Evolutionary conservation across 2,113 vertebrate genomes (phyloP).

Genomic region (Nycticebus coucang): DNA sequence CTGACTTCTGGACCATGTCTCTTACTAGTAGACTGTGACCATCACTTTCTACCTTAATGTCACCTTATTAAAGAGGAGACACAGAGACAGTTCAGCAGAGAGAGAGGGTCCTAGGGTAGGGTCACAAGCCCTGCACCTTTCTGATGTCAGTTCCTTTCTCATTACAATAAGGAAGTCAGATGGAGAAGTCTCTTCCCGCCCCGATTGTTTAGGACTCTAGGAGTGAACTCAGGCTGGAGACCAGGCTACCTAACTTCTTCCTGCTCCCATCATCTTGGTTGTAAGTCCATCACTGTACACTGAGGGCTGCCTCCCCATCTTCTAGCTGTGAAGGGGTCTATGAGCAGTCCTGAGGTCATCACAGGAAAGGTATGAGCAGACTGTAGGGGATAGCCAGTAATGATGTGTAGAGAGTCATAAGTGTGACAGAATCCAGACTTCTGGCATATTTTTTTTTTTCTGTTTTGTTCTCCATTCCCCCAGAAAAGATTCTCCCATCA

Average conservation of each 20-base stretch:
- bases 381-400: constrained; percentile 19
- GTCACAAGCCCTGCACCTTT: neutral
- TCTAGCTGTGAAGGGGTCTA: neutral
- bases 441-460: neutral
- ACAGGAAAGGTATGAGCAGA: constrained; percentile 6
- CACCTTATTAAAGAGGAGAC: neutral
- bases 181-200: neutral
- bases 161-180: neutral
- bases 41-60: neutral
- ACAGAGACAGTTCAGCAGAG: neutral
- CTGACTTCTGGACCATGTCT: neutral
- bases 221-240: neutral
- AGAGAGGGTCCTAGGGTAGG: neutral
- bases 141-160: neutral
- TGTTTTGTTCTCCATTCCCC: constrained; percentile 25
- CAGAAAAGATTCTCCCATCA: neutral
- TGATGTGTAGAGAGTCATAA: constrained; percentile 49
- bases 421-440: constrained; percentile 61
- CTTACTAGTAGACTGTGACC: neutral
- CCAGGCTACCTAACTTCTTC: neutral
- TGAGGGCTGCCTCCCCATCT: neutral
- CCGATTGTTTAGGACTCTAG: neutral
- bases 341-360: constrained; percentile 1
- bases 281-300: neutral
- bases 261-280: neutral